Evolutionary conservation across 2,113 vertebrate species (phyloP).

Genomic region (Raja brachyura): DNA sequence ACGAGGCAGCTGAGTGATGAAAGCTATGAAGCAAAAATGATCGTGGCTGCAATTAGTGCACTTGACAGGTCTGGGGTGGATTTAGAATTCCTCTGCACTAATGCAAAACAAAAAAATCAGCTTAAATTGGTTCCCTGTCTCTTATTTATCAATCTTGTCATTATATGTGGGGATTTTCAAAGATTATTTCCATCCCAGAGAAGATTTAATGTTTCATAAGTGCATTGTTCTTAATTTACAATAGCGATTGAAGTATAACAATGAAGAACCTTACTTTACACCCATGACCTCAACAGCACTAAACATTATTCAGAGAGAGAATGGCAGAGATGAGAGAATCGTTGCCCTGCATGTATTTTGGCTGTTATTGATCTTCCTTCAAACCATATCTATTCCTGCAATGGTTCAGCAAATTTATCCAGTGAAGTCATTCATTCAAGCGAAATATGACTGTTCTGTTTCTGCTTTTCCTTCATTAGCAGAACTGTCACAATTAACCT

Average conservation of each 20-base stretch:
- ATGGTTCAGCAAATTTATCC: slow-evolving; percentile 20
- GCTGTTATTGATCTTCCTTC: slow-evolving; percentile 18
- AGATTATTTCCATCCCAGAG: neutral
- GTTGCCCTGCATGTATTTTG: neutral
- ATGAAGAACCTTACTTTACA: neutral
- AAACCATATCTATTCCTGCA: neutral
- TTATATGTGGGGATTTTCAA: neutral
- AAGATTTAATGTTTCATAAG: slow-evolving; percentile 16
- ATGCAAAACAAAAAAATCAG: neutral
- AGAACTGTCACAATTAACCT: slow-evolving; percentile 9
- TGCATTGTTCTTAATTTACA: slow-evolving; percentile 1
- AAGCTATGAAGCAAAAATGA: slow-evolving; percentile 17
- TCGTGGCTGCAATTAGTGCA: neutral
- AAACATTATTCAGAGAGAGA: neutral
- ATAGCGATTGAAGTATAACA: neutral
- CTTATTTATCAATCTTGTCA: slow-evolving; percentile 12
- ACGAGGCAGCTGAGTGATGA: neutral
- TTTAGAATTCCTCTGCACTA: neutral
- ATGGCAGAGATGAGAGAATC: neutral
- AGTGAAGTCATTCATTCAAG: neutral
- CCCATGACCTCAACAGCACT: neutral
- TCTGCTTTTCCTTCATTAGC: neutral
- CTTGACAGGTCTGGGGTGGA: neutral
- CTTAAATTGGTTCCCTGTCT: neutral
- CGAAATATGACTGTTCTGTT: neutral